Evolutionary conservation across 2,113 vertebrate species (phyloP).

Genomic region (Oryzias celebensis): DNA sequence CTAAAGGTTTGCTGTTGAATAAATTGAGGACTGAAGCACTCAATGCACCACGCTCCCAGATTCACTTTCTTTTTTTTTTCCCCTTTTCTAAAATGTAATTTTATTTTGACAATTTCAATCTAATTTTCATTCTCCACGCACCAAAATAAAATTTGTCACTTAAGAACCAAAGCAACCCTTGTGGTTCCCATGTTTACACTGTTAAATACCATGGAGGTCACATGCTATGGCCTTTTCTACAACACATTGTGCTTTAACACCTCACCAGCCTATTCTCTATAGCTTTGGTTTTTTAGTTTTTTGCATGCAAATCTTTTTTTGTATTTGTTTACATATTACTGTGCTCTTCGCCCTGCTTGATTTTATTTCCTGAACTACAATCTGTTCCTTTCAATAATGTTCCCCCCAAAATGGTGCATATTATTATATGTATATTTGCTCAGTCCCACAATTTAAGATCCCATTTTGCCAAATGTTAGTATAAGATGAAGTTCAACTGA

Average conservation of each 20-base stretch:
- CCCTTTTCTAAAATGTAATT: neutral
- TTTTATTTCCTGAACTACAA: slow-evolving; percentile 47
- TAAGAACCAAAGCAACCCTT: slow-evolving; percentile 60
- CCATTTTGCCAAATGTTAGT: slow-evolving; percentile 72
- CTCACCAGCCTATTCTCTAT: slow-evolving; percentile 58
- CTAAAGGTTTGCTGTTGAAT: slow-evolving; percentile 21
- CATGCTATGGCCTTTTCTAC: slow-evolving; percentile 63
- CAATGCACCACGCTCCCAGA: slow-evolving; percentile 16
- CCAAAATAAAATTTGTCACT: slow-evolving; percentile 14
- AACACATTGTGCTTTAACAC: slow-evolving; percentile 69
- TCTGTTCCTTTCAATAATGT: slow-evolving; percentile 46
- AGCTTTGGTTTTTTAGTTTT: slow-evolving; percentile 4
- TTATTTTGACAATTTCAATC: neutral
- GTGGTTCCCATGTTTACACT: slow-evolving; percentile 60
- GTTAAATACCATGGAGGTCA: slow-evolving; percentile 75
- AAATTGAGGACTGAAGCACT: slow-evolving; percentile 20
- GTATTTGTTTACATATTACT: slow-evolving; percentile 36
- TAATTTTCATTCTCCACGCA: slow-evolving; percentile 6
- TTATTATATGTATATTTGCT: slow-evolving; percentile 63
- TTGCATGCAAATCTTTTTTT: slow-evolving; percentile 59
- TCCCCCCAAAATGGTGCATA: slow-evolving; percentile 54
- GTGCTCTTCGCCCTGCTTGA: slow-evolving; percentile 50
- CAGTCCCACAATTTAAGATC: slow-evolving; percentile 51
- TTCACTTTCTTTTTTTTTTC: slow-evolving; percentile 2
- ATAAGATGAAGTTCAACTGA: slow-evolving; percentile 59